Base-by-base conservation (phyloP, 2,797 vertebrate species). In the Lepus oiostolus region DNA sequence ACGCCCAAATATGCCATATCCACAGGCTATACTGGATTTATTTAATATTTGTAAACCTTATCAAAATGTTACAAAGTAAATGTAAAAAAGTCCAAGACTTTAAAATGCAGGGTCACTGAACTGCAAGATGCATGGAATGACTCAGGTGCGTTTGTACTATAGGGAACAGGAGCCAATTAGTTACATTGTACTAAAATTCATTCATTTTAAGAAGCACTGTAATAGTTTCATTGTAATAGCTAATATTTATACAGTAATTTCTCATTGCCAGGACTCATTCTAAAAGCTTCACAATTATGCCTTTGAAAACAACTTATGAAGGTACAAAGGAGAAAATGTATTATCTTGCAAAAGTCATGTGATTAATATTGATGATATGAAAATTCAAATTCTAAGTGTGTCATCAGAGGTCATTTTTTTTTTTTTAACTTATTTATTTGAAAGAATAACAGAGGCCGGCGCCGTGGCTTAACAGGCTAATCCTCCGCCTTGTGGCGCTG, bases 291-390 rank as follows among this genome's bases (percentile, higher is more conserved):
- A 77, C 4, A 11, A 65, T 70, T 65, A 54, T 24, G 77, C 60
- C 91, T 86, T 63, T 50, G n/a, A 26, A 67, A 85, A 90, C 47
- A 86, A 91, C 38, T 89, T 58, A 79, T 6, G n/a, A 91, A 35
- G 17, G 9, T 65, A 90, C 42, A 83, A 4, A 77, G 7, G 24
- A 72, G 47, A 80, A 77, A 42, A 88, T 1, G 70, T 7, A 74
- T 38, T 22, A 72, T n/a, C 71, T 32, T 90, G 22, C 10, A 24
- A 35, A 94, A 86, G 77, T 14, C 70, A 91, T 70, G 92, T 10
- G 17, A 65, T 93, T 65, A 68, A 75, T 30, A 74, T 0, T 60
- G 22, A 4, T 68, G 14, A 28, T 81, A 81, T 79, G 22, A 80
- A 94, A 93, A 71, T 71, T 63, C 17, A 95, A 65, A 75, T 38